phyloP scores from a whole-genome alignment of 2,113 vertebrate genomes.

The Callocephalon fimbriatum region DNA sequence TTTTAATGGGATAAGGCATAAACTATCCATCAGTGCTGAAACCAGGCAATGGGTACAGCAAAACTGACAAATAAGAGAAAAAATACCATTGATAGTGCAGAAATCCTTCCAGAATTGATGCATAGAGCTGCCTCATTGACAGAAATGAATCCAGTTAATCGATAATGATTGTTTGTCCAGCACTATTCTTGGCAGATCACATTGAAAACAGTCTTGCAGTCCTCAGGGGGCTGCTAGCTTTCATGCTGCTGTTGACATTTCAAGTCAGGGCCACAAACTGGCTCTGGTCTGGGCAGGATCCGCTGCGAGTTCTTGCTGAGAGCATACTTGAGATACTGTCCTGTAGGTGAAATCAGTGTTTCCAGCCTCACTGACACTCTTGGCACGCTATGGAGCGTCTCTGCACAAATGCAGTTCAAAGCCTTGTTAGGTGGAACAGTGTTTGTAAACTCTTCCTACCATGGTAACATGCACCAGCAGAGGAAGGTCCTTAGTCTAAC shows the following conservation, averaged over 20 bases:
- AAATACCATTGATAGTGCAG: neutral
- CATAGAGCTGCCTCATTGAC: neutral
- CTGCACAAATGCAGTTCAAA: conserved; percentile 31
- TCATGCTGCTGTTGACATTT: conserved; percentile 33
- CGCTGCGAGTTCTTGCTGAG: neutral
- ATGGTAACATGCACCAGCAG: neutral
- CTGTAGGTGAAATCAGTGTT: conserved; percentile 63
- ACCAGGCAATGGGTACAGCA: neutral
- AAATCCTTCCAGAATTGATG: neutral
- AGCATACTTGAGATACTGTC: conserved; percentile 31
- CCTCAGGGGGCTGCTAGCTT: neutral
- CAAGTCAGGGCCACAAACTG: conserved; percentile 20
- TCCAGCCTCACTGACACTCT: conserved; percentile 18
- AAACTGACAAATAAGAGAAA: neutral
- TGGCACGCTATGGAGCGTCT: neutral
- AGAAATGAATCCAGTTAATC: neutral
- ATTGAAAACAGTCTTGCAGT: neutral
- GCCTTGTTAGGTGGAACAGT: conserved; percentile 29
- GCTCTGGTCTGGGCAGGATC: conserved; percentile 41
- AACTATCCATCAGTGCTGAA: neutral
- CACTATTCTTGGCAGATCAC: neutral
- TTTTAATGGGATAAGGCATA: neutral
- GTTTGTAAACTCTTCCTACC: conserved; percentile 57
- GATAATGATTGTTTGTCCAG: neutral
- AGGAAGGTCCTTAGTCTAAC: neutral